Base-by-base conservation (phyloP, 1,140 invertebrate genomes). In the Delia radicum region DNA sequence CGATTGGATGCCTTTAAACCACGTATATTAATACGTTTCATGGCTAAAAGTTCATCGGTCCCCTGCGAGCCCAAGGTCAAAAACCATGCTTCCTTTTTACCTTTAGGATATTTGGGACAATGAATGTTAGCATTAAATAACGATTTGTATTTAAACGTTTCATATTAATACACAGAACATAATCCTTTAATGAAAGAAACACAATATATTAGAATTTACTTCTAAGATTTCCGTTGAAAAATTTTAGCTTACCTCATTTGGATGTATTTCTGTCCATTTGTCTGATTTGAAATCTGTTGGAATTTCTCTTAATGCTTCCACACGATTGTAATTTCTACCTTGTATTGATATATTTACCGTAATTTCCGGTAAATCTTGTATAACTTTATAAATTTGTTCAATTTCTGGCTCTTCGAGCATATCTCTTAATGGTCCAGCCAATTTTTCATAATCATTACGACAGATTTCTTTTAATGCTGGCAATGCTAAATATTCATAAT, bases 81-180 rank as follows among this genome's bases (percentile, higher is more conserved):
- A 85, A 99, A 94, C 97, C 97, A 99, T 63, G 95, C 95, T 86
- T 99, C 97, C 79, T 96, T 95, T 88, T 99, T 99, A 6, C 93
- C 91, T 85, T 97, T 97, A 0, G 95, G 92, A 88, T 96, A 99
- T 78, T 91, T 90, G 6, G 95, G 95, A 79, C 94, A 92, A 78
- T 94, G 88, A 12, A 94, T 94, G 24, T 31, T 15, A 46, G 67
- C n/a, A 13, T 21, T 37, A 42, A 24, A 61, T 71, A 65, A 10
- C 37, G 28, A 61, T 72, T 76, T n/a, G 48, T 24, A 77, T 84
- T 84, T 13, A 87, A 81, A 29, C 89, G 87, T 13, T 84, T 87
- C 77, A 90, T 84, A 31, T 88, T 89, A 21, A 94, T 82, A 10
- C 88, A 84, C 27, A 95, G 82, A 0, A 91, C 91, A 83, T 94